Evolutionary conservation across 2,113 vertebrate species (phyloP).

Genomic region (Pao palembangensis): DNA sequence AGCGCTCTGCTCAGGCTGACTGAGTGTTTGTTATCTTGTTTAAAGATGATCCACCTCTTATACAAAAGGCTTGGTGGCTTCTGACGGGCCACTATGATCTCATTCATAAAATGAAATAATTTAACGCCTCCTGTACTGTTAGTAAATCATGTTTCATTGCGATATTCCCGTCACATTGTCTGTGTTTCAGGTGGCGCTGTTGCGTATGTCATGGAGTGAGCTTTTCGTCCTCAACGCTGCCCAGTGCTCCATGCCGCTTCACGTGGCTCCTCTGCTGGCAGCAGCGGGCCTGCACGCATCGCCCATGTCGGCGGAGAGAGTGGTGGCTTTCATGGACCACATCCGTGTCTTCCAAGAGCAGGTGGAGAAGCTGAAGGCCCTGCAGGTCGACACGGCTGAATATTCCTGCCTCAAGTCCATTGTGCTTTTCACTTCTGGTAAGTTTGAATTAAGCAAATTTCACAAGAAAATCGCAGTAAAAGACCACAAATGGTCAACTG

Average conservation of each 20-base stretch:
- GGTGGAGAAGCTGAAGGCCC: conserved; percentile 84
- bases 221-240: conserved; percentile 85
- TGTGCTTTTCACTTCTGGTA: conserved; percentile 83
- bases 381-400: conserved; percentile 83
- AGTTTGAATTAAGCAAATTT: conserved; percentile 35
- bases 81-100: no score
- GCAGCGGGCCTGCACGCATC: conserved; percentile 83
- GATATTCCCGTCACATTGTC: no score
- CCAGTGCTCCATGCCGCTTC: conserved; percentile 83
- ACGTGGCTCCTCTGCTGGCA: conserved; percentile 80
- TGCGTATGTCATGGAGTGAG: conserved; percentile 86
- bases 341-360: conserved; percentile 86
- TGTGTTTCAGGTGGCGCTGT: conserved; percentile 72
- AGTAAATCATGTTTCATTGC: no score
- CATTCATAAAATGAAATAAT: no score
- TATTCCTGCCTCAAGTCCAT: conserved; percentile 85
- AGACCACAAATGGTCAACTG: no score
- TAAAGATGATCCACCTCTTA: no score
- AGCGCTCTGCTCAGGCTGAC: no score
- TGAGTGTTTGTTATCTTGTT: no score
- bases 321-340: conserved; percentile 88
- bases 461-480: no score
- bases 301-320: conserved; percentile 81
- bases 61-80: no score
- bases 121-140: no score